A percentile compares a stretch with the other conserved stretches of the same genome.
Evolutionary conservation across 2,113 vertebrate species (phyloP).

Genomic region (Ornithorhynchus anatinus): DNA sequence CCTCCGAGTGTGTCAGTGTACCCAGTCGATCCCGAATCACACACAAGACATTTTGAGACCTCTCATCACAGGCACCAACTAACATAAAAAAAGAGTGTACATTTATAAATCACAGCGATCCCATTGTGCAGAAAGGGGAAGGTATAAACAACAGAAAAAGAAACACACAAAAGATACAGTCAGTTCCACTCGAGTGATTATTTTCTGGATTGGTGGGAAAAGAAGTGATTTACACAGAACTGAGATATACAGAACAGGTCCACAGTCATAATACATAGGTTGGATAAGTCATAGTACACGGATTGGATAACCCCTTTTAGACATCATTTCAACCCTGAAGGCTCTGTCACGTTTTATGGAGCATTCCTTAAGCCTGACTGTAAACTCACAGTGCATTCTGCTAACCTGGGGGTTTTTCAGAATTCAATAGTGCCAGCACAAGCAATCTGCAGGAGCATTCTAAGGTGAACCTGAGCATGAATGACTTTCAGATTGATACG

Average conservation of each 20-base stretch:
- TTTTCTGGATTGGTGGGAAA: constrained; percentile 42
- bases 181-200: constrained; percentile 15
- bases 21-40: constrained; percentile 47
- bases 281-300: background rate
- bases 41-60: constrained; percentile 55
- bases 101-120: constrained; percentile 45
- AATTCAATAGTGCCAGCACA: background rate
- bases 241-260: constrained; percentile 19
- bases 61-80: constrained; percentile 73
- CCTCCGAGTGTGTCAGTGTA: constrained; percentile 62
- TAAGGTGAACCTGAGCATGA: constrained; percentile 10
- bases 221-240: constrained; percentile 48
- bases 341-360: background rate
- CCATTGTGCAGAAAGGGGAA: background rate
- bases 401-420: constrained; percentile 19
- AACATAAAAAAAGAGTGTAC: constrained; percentile 65
- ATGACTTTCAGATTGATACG: background rate
- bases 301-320: constrained; percentile 4
- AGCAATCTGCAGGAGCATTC: background rate
- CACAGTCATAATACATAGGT: background rate
- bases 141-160: background rate
- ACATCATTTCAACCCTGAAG: background rate
- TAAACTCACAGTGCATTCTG: background rate
- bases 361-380: background rate
- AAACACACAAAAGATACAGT: constrained; percentile 24